Conservation (phyloP, 1,140 invertebrate species). For the Heliconius congener region DNA sequence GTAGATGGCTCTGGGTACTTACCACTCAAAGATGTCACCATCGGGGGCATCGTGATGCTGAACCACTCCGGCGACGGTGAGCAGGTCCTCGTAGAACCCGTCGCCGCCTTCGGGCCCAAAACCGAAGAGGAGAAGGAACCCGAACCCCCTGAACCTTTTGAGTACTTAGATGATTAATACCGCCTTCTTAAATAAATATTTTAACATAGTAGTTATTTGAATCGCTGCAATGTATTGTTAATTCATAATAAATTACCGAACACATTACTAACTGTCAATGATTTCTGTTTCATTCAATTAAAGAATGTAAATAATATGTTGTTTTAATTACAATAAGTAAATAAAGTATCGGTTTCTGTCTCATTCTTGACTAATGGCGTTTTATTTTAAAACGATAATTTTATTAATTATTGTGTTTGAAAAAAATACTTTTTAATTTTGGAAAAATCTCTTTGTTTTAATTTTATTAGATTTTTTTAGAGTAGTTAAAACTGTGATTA, state of each 20-base stretch:
- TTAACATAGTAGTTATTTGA: conserved; percentile 49
- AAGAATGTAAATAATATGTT: conserved; percentile 43
- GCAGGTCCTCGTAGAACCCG: conserved; percentile 95
- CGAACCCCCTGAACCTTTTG: conserved; percentile 97
- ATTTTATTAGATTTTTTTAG: no score
- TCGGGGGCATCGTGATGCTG: conserved; percentile 98
- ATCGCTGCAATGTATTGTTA: conserved; percentile 59
- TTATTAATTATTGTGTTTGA: no score
- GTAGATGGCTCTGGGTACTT: conserved; percentile 90
- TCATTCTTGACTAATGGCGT: no score
- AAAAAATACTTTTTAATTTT: no score
- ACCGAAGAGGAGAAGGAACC: conserved; percentile 97
- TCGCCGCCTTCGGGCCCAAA: conserved; percentile 96
- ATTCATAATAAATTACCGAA: conserved; percentile 58
- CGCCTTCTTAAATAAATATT: conserved; percentile 42
- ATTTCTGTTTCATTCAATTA: conserved; percentile 54
- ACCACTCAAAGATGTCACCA: conserved; percentile 94
- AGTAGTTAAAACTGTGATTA: no score
- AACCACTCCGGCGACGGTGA: conserved; percentile 91
- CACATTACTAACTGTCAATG: conserved; percentile 62
- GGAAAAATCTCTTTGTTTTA: no score
- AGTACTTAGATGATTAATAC: conserved; percentile 92
- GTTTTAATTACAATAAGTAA: conserved; percentile 6
- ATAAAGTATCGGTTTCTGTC: no score
- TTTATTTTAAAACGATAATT: no score